Conservation (phyloP, 2,888 invertebrate species). For the Campoplex capitator region DNA sequence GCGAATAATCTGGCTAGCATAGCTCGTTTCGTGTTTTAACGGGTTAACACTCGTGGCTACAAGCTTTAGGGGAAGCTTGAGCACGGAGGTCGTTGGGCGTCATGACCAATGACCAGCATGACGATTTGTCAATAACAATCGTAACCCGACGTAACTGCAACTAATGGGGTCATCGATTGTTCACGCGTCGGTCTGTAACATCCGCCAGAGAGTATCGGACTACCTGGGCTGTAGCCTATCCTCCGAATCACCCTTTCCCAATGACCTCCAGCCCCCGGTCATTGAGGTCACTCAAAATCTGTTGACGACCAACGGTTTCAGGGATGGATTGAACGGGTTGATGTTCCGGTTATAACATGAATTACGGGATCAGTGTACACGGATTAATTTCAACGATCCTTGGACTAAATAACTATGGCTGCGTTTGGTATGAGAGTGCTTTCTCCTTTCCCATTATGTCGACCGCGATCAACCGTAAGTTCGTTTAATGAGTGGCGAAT, state of each 20-base stretch:
- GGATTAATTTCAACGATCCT: neutral
- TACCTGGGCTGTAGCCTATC: slow-evolving; percentile 26
- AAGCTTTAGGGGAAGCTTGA: slow-evolving; percentile 35
- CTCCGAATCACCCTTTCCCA: slow-evolving; percentile 17
- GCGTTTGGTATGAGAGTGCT: neutral
- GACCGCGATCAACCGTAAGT: slow-evolving; percentile 43
- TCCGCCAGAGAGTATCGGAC: slow-evolving; percentile 53
- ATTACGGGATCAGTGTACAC: neutral
- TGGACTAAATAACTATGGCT: neutral
- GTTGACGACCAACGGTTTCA: slow-evolving; percentile 64
- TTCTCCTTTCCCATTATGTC: slow-evolving; percentile 9
- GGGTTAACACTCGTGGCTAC: slow-evolving; percentile 38
- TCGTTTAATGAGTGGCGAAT: slow-evolving; percentile 36
- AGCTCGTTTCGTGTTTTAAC: slow-evolving; percentile 46
- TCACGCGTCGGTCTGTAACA: slow-evolving; percentile 49
- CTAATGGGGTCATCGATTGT: slow-evolving; percentile 82
- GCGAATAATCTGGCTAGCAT: slow-evolving; percentile 20
- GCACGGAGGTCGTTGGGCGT: slow-evolving; percentile 57
- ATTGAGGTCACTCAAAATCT: slow-evolving; percentile 70
- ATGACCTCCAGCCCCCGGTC: slow-evolving; percentile 19
- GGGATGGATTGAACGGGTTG: neutral
- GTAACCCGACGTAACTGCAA: slow-evolving; percentile 80
- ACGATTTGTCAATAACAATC: slow-evolving; percentile 84
- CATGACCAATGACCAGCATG: slow-evolving; percentile 82
- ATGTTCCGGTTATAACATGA: slow-evolving; percentile 3